Percentiles rank a stretch among this genome's conserved stretches.
Conservation (phyloP, 2,113 vertebrate genomes). For the Uria lomvia region DNA sequence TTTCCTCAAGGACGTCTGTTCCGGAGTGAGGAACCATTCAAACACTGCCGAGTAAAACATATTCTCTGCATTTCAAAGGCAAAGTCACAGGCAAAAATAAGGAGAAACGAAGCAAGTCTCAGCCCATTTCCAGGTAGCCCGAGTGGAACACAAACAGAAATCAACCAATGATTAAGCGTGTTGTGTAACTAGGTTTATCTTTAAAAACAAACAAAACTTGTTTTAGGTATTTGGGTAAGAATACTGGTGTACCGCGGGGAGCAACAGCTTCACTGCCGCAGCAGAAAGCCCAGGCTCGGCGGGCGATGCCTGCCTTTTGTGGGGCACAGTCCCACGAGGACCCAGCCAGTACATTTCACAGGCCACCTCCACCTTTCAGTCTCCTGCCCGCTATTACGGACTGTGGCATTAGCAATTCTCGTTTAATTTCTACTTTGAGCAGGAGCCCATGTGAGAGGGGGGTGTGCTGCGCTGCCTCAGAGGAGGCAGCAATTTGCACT, state of each 20-base stretch:
- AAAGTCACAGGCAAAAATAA: not conserved
- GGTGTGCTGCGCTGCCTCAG: not conserved
- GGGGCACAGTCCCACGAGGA: not conserved
- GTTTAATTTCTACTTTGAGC: not conserved
- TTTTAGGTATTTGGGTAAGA: not conserved
- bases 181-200: not conserved
- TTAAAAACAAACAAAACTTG: not conserved
- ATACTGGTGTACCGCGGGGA: rapidly evolving
- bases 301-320: not conserved
- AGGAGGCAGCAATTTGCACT: not conserved
- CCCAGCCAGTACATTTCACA: not conserved
- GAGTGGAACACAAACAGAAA: not conserved
- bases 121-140: not conserved
- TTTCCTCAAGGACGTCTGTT: not conserved
- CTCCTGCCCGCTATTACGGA: not conserved
- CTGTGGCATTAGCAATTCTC: not conserved
- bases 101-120: not conserved
- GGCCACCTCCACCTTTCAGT: not conserved
- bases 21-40: not conserved
- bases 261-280: not conserved
- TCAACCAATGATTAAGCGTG: not conserved
- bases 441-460: not conserved
- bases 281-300: rapidly evolving
- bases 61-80: not conserved
- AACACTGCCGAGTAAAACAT: not conserved